Conservation (phyloP, 35 echinoderm and acorn worm genomes). For the Holothuria glaberrima region DNA sequence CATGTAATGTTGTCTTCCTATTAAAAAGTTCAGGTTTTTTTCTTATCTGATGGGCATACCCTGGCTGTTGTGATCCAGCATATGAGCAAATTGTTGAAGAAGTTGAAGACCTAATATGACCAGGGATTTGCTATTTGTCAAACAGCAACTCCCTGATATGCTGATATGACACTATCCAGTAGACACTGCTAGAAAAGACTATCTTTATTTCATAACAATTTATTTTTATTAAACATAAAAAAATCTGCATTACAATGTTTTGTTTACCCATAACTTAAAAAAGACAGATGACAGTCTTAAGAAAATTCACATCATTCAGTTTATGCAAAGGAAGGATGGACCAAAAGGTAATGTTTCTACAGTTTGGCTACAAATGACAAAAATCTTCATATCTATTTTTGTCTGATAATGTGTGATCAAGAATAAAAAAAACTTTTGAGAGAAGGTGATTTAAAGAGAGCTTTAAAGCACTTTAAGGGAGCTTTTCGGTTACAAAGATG, state of each 20-base stretch:
- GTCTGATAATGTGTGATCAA: not conserved
- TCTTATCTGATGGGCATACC: no score
- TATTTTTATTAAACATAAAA: slow-evolving; percentile 49
- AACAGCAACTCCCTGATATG: no score
- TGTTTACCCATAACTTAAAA: slow-evolving; percentile 48
- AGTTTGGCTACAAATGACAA: not conserved
- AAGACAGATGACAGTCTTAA: slow-evolving; percentile 16
- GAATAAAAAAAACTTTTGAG: not conserved
- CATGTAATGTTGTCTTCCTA: no score
- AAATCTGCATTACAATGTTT: slow-evolving; percentile 43
- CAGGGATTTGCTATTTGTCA: no score
- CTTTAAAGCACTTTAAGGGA: no score
- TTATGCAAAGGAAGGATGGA: not conserved
- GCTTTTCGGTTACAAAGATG: no score
- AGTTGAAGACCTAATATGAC: no score
- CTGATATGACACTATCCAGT: no score
- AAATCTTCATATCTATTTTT: not conserved
- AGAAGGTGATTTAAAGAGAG: not conserved
- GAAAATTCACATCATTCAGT: slow-evolving; percentile 6
- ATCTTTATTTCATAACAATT: slow-evolving; percentile 34
- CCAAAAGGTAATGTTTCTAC: not conserved
- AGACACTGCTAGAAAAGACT: not conserved
- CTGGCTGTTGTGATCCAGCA: no score
- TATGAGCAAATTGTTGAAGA: no score
- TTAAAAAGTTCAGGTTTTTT: no score